A percentile compares a stretch with the other conserved stretches of the same genome.
Evolutionary conservation across 2,888 invertebrate genomes (phyloP).

Genomic region (Drosophila formosana): DNA sequence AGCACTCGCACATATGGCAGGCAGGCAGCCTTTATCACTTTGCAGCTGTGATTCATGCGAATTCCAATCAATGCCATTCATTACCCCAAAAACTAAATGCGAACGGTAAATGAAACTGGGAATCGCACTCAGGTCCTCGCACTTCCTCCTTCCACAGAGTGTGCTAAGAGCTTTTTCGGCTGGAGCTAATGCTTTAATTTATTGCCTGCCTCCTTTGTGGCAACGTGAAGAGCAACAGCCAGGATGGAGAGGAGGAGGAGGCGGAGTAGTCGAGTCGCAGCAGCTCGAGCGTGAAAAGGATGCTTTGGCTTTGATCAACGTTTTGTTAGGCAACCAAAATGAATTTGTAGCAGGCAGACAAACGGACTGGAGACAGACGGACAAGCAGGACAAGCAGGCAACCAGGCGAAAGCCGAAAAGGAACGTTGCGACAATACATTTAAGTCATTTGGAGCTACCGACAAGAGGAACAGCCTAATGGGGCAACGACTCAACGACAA

Average conservation of each 20-base stretch:
- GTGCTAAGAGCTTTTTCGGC: conserved; percentile 63
- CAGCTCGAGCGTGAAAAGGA: conserved; percentile 79
- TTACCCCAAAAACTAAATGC: conserved; percentile 78
- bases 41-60: conserved; percentile 75
- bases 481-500: conserved; percentile 8
- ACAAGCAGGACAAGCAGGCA: background rate
- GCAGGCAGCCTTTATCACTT: conserved; percentile 74
- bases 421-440: conserved; percentile 70
- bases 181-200: conserved; percentile 76
- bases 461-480: conserved; percentile 19
- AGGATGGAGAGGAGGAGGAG: conserved; percentile 1
- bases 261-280: conserved; percentile 29
- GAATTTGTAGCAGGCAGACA: conserved; percentile 64
- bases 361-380: conserved; percentile 17
- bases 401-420: conserved; percentile 3
- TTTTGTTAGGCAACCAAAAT: conserved; percentile 80
- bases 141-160: background rate
- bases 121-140: conserved; percentile 9
- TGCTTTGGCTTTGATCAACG: conserved; percentile 80
- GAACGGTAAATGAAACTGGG: conserved; percentile 66
- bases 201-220: conserved; percentile 75
- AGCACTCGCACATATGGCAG: conserved; percentile 36
- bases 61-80: conserved; percentile 78
- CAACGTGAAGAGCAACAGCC: conserved; percentile 16
- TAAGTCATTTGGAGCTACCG: conserved; percentile 48